Evolutionary conservation across 2,888 invertebrate genomes (phyloP).

Genomic region (Notodonta ziczac): DNA sequence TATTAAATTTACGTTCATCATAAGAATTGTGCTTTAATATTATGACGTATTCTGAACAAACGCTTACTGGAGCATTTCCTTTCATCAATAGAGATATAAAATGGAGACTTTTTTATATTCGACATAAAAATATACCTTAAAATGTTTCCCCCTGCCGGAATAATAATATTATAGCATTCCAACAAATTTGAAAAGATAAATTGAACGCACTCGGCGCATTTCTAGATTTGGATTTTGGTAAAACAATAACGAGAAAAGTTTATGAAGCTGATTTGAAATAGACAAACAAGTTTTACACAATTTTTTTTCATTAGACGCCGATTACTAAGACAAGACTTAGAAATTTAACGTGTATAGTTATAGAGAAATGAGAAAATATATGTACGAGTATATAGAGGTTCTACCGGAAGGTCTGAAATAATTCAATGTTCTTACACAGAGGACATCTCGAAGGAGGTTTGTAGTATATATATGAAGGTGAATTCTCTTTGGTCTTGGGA

Average conservation of each 20-base stretch:
- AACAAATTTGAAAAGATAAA: neutral
- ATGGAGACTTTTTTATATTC: neutral
- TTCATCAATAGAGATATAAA: neutral
- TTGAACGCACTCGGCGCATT: no score
- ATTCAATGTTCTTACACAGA: neutral
- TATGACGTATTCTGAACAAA: constrained; percentile 6
- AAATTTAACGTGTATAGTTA: no score
- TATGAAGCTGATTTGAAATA: no score
- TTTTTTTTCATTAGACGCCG: no score
- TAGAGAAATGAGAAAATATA: no score
- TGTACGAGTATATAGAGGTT: no score
- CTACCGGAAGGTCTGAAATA: neutral
- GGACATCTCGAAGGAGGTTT: neutral
- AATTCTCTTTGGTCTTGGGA: neutral
- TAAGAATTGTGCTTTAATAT: constrained; percentile 17
- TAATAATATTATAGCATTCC: neutral
- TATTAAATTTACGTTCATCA: constrained; percentile 34
- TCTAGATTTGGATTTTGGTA: no score
- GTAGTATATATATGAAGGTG: neutral
- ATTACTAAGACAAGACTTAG: no score
- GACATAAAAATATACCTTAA: neutral
- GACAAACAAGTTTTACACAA: no score
- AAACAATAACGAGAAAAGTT: no score
- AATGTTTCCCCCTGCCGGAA: neutral
- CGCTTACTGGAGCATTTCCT: neutral